Evolutionary conservation across 2,113 vertebrate species (phyloP).

Genomic region (Rhagologus leucostigma): DNA sequence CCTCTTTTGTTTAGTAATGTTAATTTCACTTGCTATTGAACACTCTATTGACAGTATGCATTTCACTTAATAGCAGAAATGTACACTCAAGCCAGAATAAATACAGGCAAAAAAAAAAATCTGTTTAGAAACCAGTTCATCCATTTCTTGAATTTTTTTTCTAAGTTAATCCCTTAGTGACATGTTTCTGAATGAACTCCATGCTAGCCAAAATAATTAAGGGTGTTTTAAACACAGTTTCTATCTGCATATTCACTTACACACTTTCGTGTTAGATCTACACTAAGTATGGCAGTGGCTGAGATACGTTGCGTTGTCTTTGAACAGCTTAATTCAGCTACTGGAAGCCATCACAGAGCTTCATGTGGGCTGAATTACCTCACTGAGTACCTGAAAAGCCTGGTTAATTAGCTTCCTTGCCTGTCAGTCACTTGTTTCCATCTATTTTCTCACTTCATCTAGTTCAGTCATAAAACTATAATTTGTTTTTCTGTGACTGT

Average conservation of each 20-base stretch:
- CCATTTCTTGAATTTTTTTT: neutral
- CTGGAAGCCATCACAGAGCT: neutral
- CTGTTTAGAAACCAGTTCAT: neutral
- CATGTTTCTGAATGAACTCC: neutral
- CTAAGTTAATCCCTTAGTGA: neutral
- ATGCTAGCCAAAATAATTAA: neutral
- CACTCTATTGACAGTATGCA: neutral
- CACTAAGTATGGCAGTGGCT: neutral
- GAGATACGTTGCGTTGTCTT: neutral
- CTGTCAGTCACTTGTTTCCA: slow-evolving; percentile 44
- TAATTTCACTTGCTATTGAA: neutral
- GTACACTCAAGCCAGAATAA: neutral
- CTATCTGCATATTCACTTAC: neutral
- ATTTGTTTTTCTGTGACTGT: slow-evolving; percentile 22
- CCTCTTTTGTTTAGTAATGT: neutral
- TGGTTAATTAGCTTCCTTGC: slow-evolving; percentile 41
- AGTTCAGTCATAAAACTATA: slow-evolving; percentile 30
- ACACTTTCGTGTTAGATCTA: neutral
- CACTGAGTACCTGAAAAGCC: neutral
- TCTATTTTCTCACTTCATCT: slow-evolving; percentile 31
- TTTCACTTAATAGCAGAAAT: neutral
- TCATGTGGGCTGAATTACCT: slow-evolving; percentile 37
- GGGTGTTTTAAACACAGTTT: neutral
- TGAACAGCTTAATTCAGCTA: neutral
- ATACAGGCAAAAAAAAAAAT: neutral